phyloP scores from a whole-genome alignment of 2,888 invertebrate genomes.

The Euspilapteryx auroguttella region DNA sequence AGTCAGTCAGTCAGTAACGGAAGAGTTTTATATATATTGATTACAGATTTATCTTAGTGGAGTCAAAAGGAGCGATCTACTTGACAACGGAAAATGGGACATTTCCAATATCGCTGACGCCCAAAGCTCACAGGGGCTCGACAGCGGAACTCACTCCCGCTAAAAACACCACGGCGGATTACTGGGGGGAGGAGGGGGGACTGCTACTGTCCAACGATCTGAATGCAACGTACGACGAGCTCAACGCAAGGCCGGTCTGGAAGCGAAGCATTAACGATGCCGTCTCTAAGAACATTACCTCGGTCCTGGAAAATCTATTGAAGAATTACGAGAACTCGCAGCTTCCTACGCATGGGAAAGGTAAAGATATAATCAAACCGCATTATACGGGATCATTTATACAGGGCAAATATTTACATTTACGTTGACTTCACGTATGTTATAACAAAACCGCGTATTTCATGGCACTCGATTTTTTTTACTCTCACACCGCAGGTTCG shows the following conservation, averaged over 20 bases:
- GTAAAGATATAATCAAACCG: conserved; percentile 49
- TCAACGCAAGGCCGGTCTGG: conserved; percentile 17
- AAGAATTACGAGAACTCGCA: conserved; percentile 91
- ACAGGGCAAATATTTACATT: no score
- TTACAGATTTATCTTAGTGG: no score
- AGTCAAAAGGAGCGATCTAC: conserved; percentile 50
- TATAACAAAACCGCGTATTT: no score
- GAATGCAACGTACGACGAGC: conserved; percentile 30
- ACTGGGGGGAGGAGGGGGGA: conserved; percentile 28
- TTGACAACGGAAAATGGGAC: conserved; percentile 56
- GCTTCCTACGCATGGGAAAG: conserved; percentile 85
- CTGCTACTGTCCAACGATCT: conserved; percentile 32
- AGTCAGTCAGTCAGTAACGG: no score
- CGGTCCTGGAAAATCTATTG: conserved; percentile 81
- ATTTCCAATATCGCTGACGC: conserved; percentile 51
- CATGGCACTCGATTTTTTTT: no score
- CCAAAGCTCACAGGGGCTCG: conserved; percentile 20
- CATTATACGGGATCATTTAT: no score
- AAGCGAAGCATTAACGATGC: conserved; percentile 65
- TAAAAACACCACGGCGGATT: conserved; percentile 28
- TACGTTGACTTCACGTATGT: no score
- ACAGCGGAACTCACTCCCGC: conserved; percentile 14
- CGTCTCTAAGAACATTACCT: conserved; percentile 82
- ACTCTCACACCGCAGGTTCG: no score
- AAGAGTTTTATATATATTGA: no score